Percentiles rank a stretch among this genome's conserved stretches.
Evolutionary conservation across 1,140 invertebrate genomes (phyloP).

Genomic region (Cyclina sinensis): DNA sequence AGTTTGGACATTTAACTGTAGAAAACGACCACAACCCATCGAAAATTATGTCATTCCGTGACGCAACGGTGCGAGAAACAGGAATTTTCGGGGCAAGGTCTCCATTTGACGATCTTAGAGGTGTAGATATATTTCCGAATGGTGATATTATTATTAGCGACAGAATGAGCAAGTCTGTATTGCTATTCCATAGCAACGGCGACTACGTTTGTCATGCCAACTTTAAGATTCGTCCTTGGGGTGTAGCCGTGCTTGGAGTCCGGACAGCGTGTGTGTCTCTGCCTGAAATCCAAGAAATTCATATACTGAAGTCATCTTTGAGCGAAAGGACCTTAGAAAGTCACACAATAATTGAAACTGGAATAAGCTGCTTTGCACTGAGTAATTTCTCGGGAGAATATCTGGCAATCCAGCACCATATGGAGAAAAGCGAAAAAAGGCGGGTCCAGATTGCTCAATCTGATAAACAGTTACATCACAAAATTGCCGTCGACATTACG

Average conservation of each 20-base stretch:
- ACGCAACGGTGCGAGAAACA: conserved; percentile 20
- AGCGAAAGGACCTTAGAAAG: conserved; percentile 5
- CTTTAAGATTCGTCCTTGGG: conserved; percentile 39
- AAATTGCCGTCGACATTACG: conserved; percentile 40
- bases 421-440: conserved; percentile 57
- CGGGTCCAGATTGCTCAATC: conserved; percentile 54
- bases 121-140: conserved; percentile 52
- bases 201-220: conserved; percentile 51
- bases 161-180: conserved; percentile 53
- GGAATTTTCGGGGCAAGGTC: conserved; percentile 32
- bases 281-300: conserved; percentile 38
- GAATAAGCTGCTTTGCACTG: conserved; percentile 54
- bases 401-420: conserved; percentile 44
- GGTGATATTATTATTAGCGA: conserved; percentile 50
- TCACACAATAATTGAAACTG: conserved; percentile 33
- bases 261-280: conserved; percentile 45
- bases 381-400: conserved; percentile 58
- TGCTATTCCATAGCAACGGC: conserved; percentile 50
- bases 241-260: conserved; percentile 53
- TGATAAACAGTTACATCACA: conserved; percentile 31
- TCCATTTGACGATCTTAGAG: conserved; percentile 55
- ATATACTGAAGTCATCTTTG: conserved; percentile 37
- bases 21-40: conserved; percentile 43
- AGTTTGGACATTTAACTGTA: conserved; percentile 55
- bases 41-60: background rate